A percentile compares a stretch with the other conserved stretches of the same genome.
Conservation (phyloP, 2,797 vertebrate species). For the Monodelphis domestica region DNA sequence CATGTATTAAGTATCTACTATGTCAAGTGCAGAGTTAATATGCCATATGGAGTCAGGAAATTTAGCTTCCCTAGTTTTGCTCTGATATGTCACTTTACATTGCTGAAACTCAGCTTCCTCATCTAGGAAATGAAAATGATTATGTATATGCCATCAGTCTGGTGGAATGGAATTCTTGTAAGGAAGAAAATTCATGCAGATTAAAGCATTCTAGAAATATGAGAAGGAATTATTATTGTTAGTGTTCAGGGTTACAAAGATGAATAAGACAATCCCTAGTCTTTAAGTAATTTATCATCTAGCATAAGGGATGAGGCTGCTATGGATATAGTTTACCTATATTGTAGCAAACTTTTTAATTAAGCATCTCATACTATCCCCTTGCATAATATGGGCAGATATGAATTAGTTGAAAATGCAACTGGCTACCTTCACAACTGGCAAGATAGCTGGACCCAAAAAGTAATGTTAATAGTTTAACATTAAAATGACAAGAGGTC, state of each 20-base stretch:
- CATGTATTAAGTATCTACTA: background rate
- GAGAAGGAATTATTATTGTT: background rate
- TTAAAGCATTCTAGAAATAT: background rate
- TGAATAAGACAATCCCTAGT: background rate
- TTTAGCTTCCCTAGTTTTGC: background rate
- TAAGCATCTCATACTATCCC: background rate
- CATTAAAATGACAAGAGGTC: background rate
- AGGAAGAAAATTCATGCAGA: background rate
- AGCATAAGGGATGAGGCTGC: background rate
- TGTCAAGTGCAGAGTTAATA: background rate
- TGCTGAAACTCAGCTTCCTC: background rate
- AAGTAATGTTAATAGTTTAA: background rate
- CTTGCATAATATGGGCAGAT: background rate
- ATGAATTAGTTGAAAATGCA: background rate
- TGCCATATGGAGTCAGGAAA: background rate
- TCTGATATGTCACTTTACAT: background rate
- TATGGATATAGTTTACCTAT: background rate
- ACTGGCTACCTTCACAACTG: background rate
- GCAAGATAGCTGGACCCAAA: background rate
- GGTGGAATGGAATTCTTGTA: background rate
- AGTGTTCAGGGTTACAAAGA: background rate
- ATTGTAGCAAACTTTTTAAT: background rate
- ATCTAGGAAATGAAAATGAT: background rate
- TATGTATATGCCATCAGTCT: accelerated
- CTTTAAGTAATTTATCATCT: background rate